phyloP scores from a whole-genome alignment of 92 coral and sea anemone genomes.

The Umimayanthus kanabou region DNA sequence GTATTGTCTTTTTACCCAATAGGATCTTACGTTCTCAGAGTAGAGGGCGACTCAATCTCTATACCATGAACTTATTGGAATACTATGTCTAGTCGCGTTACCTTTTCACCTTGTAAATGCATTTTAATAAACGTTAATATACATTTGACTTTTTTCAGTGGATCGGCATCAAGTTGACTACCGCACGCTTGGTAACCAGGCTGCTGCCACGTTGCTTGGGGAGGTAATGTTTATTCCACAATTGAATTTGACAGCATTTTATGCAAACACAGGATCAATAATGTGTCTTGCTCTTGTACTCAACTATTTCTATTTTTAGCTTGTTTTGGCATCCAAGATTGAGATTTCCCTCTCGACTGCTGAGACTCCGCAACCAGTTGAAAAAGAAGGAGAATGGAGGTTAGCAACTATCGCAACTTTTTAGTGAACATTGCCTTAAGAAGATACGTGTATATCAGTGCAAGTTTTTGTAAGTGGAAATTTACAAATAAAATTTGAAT shows the following conservation, averaged over 20 bases:
- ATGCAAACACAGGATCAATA: no score
- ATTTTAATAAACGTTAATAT: no score
- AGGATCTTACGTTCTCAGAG: no score
- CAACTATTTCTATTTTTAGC: constrained; percentile 40
- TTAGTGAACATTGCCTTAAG: no score
- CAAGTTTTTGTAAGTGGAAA: no score
- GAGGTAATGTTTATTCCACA: constrained; percentile 44
- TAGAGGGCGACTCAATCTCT: no score
- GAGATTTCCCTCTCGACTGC: constrained; percentile 74
- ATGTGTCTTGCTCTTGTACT: not conserved
- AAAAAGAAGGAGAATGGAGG: constrained; percentile 79
- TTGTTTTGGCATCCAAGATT: constrained; percentile 87
- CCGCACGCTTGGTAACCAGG: constrained; percentile 56
- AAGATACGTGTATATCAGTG: no score
- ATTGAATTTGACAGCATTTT: no score
- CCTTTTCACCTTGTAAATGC: not conserved
- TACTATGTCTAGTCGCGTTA: no score
- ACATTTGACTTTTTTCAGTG: constrained; percentile 10
- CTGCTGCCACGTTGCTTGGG: constrained; percentile 54
- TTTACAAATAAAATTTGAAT: not conserved
- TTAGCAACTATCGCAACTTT: constrained; percentile 1
- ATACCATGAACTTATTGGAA: no score
- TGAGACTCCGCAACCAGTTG: constrained; percentile 39
- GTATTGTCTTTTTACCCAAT: no score
- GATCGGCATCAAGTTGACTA: constrained; percentile 36